These are phyloP conservation scores for Apodemus speciosus DNA, from an alignment of 2,113 vertebrate genomes.

Conservation along the genomic window DNA sequence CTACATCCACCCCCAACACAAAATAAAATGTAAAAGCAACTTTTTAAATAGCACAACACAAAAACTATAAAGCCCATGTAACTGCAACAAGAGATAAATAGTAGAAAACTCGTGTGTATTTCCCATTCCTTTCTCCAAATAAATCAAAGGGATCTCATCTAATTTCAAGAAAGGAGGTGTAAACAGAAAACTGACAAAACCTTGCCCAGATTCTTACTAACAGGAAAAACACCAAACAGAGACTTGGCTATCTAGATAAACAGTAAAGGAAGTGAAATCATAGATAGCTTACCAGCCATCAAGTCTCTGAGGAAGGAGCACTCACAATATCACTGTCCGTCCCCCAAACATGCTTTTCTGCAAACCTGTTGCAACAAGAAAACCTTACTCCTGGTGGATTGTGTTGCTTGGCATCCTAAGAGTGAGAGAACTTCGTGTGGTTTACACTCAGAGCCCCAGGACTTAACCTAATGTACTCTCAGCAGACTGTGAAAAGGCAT, in stretches of 20 bases:
- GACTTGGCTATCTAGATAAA: constrained; percentile 67
- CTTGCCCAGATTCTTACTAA: not conserved
- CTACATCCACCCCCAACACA: not conserved
- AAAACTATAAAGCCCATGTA: not conserved
- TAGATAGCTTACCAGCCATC: constrained; percentile 66
- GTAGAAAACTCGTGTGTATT: not conserved
- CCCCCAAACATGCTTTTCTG: constrained; percentile 70
- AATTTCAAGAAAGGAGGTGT: constrained; percentile 38
- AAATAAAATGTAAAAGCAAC: not conserved
- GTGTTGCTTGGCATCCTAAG: not conserved
- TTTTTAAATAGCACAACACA: not conserved
- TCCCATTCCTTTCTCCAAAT: not conserved
- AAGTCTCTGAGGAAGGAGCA: constrained; percentile 71
- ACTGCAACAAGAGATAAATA: constrained; percentile 22
- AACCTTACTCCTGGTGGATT: not conserved
- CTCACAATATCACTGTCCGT: constrained; percentile 69
- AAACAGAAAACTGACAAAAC: constrained; percentile 57
- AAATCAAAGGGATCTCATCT: not conserved
- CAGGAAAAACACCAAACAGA: constrained; percentile 49
- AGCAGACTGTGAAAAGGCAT: not conserved
- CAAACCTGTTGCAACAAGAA: not conserved
- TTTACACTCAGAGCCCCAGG: not conserved
- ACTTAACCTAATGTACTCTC: not conserved
- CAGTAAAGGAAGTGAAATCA: constrained; percentile 72
- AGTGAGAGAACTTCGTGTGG: not conserved